These are phyloP conservation scores for Platyrinchus mystaceus DNA, from an alignment of 2,797 vertebrate species.

Conservation along the genomic window DNA sequence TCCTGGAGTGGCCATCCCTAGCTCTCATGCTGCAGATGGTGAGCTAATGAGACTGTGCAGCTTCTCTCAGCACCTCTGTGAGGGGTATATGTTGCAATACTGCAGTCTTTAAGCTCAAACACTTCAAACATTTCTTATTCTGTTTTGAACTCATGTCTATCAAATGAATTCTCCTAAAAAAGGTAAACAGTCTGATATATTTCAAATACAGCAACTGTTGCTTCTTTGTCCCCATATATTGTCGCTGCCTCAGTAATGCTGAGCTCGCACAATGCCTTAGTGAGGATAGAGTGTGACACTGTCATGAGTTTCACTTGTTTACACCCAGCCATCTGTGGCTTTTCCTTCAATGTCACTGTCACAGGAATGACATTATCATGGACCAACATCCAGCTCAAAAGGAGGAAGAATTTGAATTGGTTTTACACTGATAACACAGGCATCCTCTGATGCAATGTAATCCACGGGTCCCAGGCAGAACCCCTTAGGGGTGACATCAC, in stretches of 20 bases:
- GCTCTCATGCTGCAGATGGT: neutral
- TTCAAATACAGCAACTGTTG: neutral
- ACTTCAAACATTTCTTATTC: neutral
- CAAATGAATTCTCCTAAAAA: neutral
- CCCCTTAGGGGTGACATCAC: neutral
- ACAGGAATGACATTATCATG: neutral
- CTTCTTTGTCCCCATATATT: neutral
- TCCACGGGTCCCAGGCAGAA: neutral
- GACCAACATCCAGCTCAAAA: slow-evolving; percentile 3
- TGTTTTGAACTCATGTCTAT: neutral
- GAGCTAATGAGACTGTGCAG: neutral
- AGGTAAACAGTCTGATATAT: neutral
- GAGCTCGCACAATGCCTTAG: neutral
- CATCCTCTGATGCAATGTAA: neutral
- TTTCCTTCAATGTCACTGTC: neutral
- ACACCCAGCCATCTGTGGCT: neutral
- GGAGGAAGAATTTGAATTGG: neutral
- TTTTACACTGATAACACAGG: neutral
- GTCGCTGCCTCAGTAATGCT: neutral
- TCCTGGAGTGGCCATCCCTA: accelerated
- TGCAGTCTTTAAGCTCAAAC: neutral
- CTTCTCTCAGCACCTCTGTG: neutral
- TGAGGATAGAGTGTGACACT: neutral
- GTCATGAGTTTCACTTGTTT: neutral
- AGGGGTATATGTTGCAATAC: accelerated